These are phyloP conservation scores for Emys orbicularis DNA, from an alignment of 2,797 vertebrate genomes.

Conservation along the genomic window DNA sequence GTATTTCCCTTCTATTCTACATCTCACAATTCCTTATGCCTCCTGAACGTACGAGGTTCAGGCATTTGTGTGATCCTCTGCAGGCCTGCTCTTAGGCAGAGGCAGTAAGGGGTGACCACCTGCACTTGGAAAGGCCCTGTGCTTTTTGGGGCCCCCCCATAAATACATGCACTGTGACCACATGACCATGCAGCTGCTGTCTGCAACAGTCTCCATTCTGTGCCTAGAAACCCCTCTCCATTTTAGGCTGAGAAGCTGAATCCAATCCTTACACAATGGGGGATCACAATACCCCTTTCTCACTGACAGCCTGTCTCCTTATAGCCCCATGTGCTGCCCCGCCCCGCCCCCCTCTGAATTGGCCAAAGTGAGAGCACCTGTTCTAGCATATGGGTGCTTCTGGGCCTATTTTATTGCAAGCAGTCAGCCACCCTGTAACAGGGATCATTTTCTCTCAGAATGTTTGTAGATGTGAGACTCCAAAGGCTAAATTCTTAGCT, in stretches of 20 bases:
- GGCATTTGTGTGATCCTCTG: background rate
- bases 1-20: background rate
- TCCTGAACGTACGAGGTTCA: background rate
- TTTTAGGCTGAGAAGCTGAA: background rate
- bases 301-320: too few species aligned
- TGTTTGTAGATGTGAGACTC: constrained; percentile 14
- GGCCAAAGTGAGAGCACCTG: too few species aligned
- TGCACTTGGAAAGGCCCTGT: background rate
- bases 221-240: background rate
- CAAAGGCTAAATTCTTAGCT: constrained; percentile 26
- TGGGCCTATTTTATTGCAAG: too few species aligned
- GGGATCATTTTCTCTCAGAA: constrained; percentile 1
- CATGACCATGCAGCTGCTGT: background rate
- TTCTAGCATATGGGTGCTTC: too few species aligned
- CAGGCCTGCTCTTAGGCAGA: background rate
- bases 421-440: too few species aligned
- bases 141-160: background rate
- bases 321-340: too few species aligned
- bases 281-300: background rate
- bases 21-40: background rate
- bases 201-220: background rate
- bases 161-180: background rate
- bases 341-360: too few species aligned
- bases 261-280: background rate
- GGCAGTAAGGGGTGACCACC: background rate